These are phyloP conservation scores for Sympetrum striolatum DNA, from an alignment of 2,888 invertebrate genomes.

Conservation along the genomic window DNA sequence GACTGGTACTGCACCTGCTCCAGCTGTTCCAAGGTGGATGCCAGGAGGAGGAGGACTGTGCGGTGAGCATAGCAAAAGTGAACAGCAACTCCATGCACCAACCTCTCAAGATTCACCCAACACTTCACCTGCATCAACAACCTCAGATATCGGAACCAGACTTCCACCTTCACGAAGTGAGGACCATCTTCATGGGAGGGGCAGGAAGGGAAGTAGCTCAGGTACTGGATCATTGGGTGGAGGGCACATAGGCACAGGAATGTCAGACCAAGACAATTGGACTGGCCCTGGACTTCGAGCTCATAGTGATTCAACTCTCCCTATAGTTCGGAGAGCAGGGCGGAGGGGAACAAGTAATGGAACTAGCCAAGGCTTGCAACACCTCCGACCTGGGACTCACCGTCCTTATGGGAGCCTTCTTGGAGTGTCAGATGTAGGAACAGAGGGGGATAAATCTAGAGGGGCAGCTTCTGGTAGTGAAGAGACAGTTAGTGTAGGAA, in stretches of 20 bases:
- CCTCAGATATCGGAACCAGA: conserved; percentile 64
- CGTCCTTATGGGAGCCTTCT: conserved; percentile 66
- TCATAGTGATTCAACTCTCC: conserved; percentile 37
- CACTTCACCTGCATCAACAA: conserved; percentile 48
- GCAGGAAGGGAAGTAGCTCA: conserved; percentile 23
- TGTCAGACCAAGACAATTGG: background rate
- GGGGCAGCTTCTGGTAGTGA: conserved; percentile 26
- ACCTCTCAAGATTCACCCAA: conserved; percentile 46
- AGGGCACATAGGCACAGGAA: background rate
- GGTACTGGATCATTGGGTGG: background rate
- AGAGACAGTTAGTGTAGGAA: conserved; percentile 19
- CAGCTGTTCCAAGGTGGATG: background rate
- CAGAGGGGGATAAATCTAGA: background rate
- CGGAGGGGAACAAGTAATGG: conserved; percentile 58
- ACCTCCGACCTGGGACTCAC: conserved; percentile 51
- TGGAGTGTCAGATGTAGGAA: background rate
- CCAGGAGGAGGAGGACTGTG: conserved; percentile 12
- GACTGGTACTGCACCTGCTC: background rate
- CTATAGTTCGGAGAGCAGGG: conserved; percentile 49
- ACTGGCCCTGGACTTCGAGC: conserved; percentile 11
- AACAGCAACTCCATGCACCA: conserved; percentile 68
- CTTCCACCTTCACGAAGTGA: conserved; percentile 82
- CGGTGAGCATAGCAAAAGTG: conserved; percentile 71
- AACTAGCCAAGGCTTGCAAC: conserved; percentile 47
- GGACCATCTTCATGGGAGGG: conserved; percentile 67